phyloP scores from a whole-genome alignment of 37 sponge, comb jelly and placozoan genomes.

The Diacarnus erythraeanus region DNA sequence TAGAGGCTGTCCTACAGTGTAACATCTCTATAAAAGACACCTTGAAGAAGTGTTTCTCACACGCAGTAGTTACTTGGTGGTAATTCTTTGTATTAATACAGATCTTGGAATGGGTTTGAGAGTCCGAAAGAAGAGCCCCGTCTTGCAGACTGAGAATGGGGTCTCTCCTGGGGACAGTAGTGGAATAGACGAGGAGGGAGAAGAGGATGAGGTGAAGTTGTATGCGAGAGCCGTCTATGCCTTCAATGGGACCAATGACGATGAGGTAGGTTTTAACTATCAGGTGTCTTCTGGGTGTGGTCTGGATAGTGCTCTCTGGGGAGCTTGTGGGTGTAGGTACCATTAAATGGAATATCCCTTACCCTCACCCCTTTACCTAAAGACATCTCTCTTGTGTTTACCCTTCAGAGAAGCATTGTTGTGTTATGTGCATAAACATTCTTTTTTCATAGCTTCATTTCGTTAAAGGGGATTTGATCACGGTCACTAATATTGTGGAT shows the following conservation, averaged over 20 bases:
- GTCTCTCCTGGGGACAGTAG: constrained; percentile 8
- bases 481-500: constrained; percentile 77
- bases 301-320: too few relatives aligned
- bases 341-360: too few relatives aligned
- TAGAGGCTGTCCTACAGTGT: too few relatives aligned
- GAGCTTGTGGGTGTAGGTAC: too few relatives aligned
- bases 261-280: constrained; percentile 59
- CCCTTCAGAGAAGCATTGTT: not conserved
- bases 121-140: constrained; percentile 3
- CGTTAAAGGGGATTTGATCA: constrained; percentile 78
- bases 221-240: constrained; percentile 60
- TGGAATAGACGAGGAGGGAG: constrained; percentile 3
- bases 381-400: not conserved
- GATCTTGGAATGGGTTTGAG: constrained; percentile 51
- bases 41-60: too few relatives aligned
- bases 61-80: too few relatives aligned
- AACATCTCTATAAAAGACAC: too few relatives aligned
- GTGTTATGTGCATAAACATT: not conserved
- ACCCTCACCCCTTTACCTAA: not conserved
- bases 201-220: not conserved
- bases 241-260: constrained; percentile 67
- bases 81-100: not conserved
- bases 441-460: constrained; percentile 65
- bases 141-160: constrained; percentile 13
- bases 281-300: not conserved